Base-by-base conservation (phyloP, 2,888 invertebrate species). In the Chesias legatella region DNA sequence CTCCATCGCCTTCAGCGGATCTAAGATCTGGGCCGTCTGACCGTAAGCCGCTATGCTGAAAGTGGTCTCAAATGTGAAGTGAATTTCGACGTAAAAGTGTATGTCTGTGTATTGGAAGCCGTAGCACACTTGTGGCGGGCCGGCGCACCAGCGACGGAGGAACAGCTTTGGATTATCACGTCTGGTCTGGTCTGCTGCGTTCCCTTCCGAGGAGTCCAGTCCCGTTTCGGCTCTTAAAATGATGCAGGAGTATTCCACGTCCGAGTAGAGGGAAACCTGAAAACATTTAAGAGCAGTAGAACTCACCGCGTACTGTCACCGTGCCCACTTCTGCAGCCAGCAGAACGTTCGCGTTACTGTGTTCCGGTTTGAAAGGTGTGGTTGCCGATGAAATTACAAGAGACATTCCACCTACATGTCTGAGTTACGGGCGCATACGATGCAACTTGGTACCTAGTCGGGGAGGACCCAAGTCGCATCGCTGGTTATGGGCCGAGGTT, bases 211-310 rank as follows among this genome's bases (percentile, higher is more conserved):
- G 3, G 6, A 3, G 0, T 13, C 1, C n/a, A 25, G 1, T 0
- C 23, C 3, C 0, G 57, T 43, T 3, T 39, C 26, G 0, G 60
- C 63, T 7, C 38, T 46, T 39, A 76, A 63, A 0, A 60, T 38
- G 0, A 75, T 42, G 50, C 75, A 77, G 0, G 68, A 64, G 42
- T 74, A 77, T 13, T 74, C 75, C 2, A 63, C 42, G 10, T 55
- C 37, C 0, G 59, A 39, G 32, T 55, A 43, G 5, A 75, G 49
- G 8, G 74, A 61, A 29, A 75, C 33, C 75, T 75, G 63, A 6
- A 62, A n/a, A n/a, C n/a, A n/a, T n/a, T n/a, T n/a, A n/a, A n/a
- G n/a, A n/a, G n/a, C n/a, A n/a, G n/a, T n/a, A n/a, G n/a, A n/a
- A n/a, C n/a, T n/a, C n/a, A n/a, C n/a, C n/a, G n/a, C n/a, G n/a